phyloP scores from a whole-genome alignment of 2,797 vertebrate genomes.

The Ambastaia sidthimunki region DNA sequence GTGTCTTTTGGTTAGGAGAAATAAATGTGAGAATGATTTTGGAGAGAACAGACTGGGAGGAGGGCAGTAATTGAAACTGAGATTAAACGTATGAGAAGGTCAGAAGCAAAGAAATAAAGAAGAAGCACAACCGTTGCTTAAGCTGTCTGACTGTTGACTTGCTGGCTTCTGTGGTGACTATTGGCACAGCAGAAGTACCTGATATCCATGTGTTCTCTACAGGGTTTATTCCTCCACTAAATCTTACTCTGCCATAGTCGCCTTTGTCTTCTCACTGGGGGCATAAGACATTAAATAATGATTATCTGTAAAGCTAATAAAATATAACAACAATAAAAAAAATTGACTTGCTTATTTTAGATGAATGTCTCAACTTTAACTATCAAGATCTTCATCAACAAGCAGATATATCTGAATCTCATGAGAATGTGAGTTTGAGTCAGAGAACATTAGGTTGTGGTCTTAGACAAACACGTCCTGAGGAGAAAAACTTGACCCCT shows the following conservation, averaged over 20 bases:
- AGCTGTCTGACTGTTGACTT: constrained; percentile 30
- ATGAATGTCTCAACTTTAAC: neutral
- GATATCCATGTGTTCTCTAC: constrained; percentile 29
- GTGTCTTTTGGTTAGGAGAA: constrained; percentile 49
- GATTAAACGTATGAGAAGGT: constrained; percentile 41
- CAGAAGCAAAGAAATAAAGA: constrained; percentile 37
- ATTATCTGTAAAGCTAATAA: neutral
- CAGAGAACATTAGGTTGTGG: constrained; percentile 13
- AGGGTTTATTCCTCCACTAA: constrained; percentile 21
- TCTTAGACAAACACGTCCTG: constrained; percentile 2
- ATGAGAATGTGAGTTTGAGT: neutral
- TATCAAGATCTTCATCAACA: neutral
- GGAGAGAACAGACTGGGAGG: neutral
- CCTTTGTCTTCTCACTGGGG: too few species aligned
- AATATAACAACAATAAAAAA: neutral
- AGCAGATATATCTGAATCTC: neutral
- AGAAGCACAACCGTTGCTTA: neutral
- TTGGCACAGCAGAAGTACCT: constrained; percentile 21
- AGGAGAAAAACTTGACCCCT: constrained; percentile 12
- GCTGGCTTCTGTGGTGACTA: constrained; percentile 20
- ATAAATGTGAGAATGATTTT: constrained; percentile 6
- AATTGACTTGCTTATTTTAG: neutral
- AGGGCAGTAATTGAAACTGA: constrained; percentile 39
- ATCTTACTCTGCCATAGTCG: neutral
- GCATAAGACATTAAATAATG: neutral